phyloP scores from a whole-genome alignment of 1,140 invertebrate genomes.

The Drosophila paulistorum region DNA sequence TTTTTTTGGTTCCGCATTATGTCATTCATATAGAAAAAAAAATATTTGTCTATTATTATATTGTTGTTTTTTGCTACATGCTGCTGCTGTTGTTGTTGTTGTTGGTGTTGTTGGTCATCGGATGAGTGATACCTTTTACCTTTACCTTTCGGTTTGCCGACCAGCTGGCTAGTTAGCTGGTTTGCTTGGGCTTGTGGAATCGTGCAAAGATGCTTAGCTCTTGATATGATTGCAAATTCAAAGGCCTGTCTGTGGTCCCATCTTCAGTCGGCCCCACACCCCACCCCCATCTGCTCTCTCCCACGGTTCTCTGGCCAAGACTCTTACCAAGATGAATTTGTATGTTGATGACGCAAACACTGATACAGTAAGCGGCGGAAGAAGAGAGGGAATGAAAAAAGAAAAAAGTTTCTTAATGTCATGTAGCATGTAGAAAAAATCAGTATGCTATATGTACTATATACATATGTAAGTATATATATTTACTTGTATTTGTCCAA shows the following conservation, averaged over 20 bases:
- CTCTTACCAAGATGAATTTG: conserved; percentile 46
- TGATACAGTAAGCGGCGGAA: conserved; percentile 1
- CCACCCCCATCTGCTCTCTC: neutral
- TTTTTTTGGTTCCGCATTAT: conserved; percentile 57
- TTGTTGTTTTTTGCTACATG: neutral
- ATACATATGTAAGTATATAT: neutral
- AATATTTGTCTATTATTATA: neutral
- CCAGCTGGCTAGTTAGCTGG: conserved; percentile 20
- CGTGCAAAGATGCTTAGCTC: conserved; percentile 59
- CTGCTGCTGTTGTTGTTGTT: too few relatives aligned
- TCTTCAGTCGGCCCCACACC: conserved; percentile 1
- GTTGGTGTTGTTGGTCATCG: conserved; percentile 58
- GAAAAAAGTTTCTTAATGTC: conserved; percentile 34
- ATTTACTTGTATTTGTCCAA: conserved; percentile 24
- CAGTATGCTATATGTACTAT: conserved; percentile 7
- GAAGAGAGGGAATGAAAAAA: neutral
- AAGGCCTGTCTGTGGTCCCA: conserved; percentile 30
- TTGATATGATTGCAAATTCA: conserved; percentile 49
- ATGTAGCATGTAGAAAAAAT: conserved; percentile 23
- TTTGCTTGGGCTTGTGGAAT: conserved; percentile 22
- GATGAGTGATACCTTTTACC: conserved; percentile 52
- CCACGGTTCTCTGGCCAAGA: conserved; percentile 8
- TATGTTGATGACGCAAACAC: conserved; percentile 51
- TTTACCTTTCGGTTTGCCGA: conserved; percentile 18
- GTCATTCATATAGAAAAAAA: conserved; percentile 33